Evolutionary conservation across 2,888 invertebrate genomes (phyloP).

Genomic region (Brenthis ino): DNA sequence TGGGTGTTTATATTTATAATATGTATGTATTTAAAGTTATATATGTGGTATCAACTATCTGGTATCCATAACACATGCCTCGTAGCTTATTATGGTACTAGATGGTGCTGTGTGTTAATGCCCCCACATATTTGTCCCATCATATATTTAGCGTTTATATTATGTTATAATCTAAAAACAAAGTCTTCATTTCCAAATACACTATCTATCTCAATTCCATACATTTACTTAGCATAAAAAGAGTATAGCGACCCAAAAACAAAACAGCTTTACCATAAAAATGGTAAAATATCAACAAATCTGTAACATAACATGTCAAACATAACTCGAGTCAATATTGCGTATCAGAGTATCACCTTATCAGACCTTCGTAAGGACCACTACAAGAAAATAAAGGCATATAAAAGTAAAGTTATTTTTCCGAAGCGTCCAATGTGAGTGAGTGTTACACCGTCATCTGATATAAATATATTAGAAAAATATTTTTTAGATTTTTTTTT

Average conservation of each 20-base stretch:
- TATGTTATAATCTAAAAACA: too few species aligned
- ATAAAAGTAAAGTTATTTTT: constrained; percentile 78
- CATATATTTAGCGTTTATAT: too few species aligned
- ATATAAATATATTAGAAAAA: neutral
- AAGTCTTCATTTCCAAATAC: too few species aligned
- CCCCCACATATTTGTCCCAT: too few species aligned
- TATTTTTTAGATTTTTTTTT: neutral
- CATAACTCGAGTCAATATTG: constrained; percentile 56
- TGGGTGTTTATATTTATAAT: too few species aligned
- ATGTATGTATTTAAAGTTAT: too few species aligned
- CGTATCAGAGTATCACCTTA: constrained; percentile 63
- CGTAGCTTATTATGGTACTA: too few species aligned
- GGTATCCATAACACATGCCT: too few species aligned
- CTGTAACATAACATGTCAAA: constrained; percentile 50
- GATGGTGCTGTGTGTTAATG: too few species aligned
- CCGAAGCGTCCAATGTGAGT: constrained; percentile 62
- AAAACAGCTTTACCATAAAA: constrained; percentile 41
- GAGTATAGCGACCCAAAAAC: constrained; percentile 16
- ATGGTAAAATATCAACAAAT: constrained; percentile 43
- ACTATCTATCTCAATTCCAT: neutral
- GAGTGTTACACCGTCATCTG: constrained; percentile 54
- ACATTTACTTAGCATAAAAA: constrained; percentile 9
- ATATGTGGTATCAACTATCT: too few species aligned
- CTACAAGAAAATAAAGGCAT: constrained; percentile 69
- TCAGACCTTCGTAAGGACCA: constrained; percentile 55